Evolutionary conservation across 2,888 invertebrate species (phyloP).

Genomic region (Molanna angustata): DNA sequence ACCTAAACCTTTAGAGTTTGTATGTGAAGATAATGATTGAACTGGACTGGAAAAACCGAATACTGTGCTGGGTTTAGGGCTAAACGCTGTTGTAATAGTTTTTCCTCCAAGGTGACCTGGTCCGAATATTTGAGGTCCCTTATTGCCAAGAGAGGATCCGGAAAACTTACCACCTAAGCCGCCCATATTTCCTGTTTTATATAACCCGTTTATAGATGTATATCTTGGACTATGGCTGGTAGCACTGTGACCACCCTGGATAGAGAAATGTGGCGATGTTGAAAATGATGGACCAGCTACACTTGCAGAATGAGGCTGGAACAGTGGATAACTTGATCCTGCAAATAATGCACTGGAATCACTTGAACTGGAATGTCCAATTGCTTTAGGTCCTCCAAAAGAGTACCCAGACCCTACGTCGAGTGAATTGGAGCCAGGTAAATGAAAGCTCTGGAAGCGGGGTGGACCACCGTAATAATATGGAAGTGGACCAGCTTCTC

Average conservation of each 20-base stretch:
- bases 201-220: conserved; percentile 19
- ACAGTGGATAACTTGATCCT: conserved; percentile 10
- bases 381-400: conserved; percentile 23
- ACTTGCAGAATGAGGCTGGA: conserved; percentile 11
- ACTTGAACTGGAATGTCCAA: conserved; percentile 7
- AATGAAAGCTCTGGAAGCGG: conserved; percentile 15
- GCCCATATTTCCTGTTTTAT: conserved; percentile 3
- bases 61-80: conserved; percentile 44
- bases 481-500: conserved; percentile 25
- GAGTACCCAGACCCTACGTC: conserved; percentile 20
- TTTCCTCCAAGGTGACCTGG: conserved; percentile 44
- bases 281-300: conserved; percentile 11
- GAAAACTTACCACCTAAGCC: too few species aligned
- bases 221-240: conserved; percentile 17
- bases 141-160: conserved; percentile 1
- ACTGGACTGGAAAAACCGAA: conserved; percentile 38
- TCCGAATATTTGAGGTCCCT: conserved; percentile 26
- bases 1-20: conserved; percentile 49
- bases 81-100: conserved; percentile 42
- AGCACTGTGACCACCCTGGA: conserved; percentile 9
- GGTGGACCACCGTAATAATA: conserved; percentile 20
- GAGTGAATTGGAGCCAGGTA: conserved; percentile 7
- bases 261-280: conserved; percentile 7
- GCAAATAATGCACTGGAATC: conserved; percentile 17
- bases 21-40: conserved; percentile 43